phyloP scores from a whole-genome alignment of 2,888 invertebrate species.

The Trachelus stipa region DNA sequence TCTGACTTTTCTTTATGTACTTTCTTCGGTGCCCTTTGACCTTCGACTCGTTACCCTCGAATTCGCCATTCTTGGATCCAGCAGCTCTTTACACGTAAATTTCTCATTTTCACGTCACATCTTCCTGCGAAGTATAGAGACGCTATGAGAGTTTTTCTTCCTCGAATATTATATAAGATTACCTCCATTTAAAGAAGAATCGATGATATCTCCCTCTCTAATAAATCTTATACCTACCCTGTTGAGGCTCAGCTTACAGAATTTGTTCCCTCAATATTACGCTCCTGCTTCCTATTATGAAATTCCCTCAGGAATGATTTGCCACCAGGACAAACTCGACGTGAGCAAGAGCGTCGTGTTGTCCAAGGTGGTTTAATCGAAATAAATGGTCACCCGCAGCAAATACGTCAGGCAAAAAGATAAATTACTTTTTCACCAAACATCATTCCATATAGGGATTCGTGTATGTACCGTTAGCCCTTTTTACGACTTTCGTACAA shows the following conservation, averaged over 20 bases:
- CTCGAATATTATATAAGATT: neutral
- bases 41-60: slow-evolving; percentile 9
- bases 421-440: neutral
- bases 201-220: neutral
- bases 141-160: neutral
- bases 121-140: neutral
- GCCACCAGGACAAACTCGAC: neutral
- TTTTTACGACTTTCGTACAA: neutral
- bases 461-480: neutral
- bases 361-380: neutral
- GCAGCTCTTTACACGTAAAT: neutral
- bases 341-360: neutral
- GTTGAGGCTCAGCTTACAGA: neutral
- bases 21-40: slow-evolving; percentile 7
- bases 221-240: neutral
- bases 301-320: neutral
- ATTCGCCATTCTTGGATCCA: neutral
- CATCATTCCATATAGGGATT: neutral
- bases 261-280: neutral
- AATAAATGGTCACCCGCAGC: neutral
- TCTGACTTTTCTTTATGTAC: slow-evolving; percentile 5
- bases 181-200: neutral
- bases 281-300: neutral
- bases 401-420: neutral
- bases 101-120: neutral